Conservation (phyloP, 1,140 invertebrate species). For the Drosophila kikkawai region DNA sequence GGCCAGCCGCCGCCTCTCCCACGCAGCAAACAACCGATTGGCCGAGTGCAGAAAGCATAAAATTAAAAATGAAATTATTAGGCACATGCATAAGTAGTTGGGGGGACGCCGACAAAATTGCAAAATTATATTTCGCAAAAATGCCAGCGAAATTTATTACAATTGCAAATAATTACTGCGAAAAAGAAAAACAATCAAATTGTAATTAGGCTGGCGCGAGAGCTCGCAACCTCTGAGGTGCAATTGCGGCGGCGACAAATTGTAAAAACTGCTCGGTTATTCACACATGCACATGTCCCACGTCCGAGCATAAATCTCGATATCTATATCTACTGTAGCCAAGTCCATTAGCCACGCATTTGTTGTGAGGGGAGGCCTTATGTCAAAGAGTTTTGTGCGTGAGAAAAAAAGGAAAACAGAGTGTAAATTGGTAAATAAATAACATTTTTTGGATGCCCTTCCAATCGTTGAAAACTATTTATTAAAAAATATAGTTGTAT, state of each 20-base stretch:
- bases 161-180: slow-evolving; percentile 78
- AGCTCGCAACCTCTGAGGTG: slow-evolving; percentile 1
- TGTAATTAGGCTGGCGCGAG: slow-evolving; percentile 63
- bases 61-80: slow-evolving; percentile 69
- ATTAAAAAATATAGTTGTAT: no score
- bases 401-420: slow-evolving; percentile 13
- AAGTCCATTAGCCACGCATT: slow-evolving; percentile 61
- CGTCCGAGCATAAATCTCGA: slow-evolving; percentile 37
- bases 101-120: slow-evolving; percentile 52
- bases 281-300: slow-evolving; percentile 25
- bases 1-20: slow-evolving; percentile 14
- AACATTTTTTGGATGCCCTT: not conserved
- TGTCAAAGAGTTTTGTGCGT: slow-evolving; percentile 55
- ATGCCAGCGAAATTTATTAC: slow-evolving; percentile 73
- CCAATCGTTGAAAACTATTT: not conserved
- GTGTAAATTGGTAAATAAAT: not conserved
- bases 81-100: slow-evolving; percentile 7
- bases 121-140: slow-evolving; percentile 71
- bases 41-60: slow-evolving; percentile 37
- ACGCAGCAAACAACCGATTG: slow-evolving; percentile 11
- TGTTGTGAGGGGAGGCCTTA: slow-evolving; percentile 39
- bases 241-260: slow-evolving; percentile 44
- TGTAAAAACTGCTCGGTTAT: slow-evolving; percentile 42
- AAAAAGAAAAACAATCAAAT: slow-evolving; percentile 79
- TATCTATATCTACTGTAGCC: slow-evolving; percentile 44